Percentiles rank a stretch among this genome's conserved stretches.
phyloP scores from a whole-genome alignment of 2,797 vertebrate species.

The Falco cherrug region DNA sequence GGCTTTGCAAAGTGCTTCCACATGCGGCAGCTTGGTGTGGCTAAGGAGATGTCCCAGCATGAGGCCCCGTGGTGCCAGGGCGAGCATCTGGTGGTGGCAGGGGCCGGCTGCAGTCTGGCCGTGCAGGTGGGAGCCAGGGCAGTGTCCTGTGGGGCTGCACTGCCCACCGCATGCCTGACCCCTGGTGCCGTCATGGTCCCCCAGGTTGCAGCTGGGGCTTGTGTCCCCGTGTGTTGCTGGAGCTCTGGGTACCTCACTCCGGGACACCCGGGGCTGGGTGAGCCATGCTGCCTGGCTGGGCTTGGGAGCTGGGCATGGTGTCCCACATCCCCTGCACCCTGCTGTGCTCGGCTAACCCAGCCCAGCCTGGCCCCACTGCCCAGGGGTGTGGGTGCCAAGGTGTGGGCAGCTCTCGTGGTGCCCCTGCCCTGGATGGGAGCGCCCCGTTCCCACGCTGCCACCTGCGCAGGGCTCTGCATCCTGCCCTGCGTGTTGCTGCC shows the following conservation, averaged over 20 bases:
- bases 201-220: background rate
- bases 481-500: background rate
- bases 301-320: rapidly evolving
- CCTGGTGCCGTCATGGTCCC: background rate
- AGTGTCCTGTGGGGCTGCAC: background rate
- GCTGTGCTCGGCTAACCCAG: rapidly evolving
- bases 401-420: background rate
- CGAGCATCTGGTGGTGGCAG: rapidly evolving
- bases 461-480: background rate
- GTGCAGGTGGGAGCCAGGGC: rapidly evolving
- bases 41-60: background rate
- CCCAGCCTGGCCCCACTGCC: background rate
- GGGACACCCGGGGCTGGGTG: rapidly evolving
- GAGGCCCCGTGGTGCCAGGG: rapidly evolving
- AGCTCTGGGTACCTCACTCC: background rate
- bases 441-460: rapidly evolving
- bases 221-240: rapidly evolving
- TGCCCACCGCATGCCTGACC: background rate
- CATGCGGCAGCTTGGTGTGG: rapidly evolving
- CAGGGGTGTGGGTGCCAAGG: rapidly evolving
- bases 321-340: background rate
- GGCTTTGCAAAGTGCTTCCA: background rate
- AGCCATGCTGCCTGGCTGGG: background rate
- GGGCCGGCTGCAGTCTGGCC: rapidly evolving
- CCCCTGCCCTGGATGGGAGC: background rate